Evolutionary conservation across 2,888 invertebrate genomes (phyloP).

Genomic region (Cephus runcator): DNA sequence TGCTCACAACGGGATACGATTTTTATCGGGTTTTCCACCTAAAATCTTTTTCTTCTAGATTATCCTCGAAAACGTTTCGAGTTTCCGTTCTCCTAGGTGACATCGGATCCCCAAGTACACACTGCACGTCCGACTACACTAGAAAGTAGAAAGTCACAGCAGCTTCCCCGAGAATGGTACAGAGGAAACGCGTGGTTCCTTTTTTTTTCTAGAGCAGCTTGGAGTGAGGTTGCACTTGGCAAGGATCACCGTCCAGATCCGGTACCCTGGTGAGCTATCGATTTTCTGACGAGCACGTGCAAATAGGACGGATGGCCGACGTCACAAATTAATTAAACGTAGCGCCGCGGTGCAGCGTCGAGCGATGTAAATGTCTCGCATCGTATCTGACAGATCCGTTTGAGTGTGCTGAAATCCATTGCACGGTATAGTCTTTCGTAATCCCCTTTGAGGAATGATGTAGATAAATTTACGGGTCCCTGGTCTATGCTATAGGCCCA

Average conservation of each 20-base stretch:
- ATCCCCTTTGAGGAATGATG: constrained; percentile 19
- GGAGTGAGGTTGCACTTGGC: not conserved
- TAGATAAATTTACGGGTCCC: constrained; percentile 16
- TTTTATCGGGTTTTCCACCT: not conserved
- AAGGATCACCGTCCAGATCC: not conserved
- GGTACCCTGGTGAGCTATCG: not conserved
- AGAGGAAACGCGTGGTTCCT: not conserved
- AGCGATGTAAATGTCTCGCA: constrained; percentile 21
- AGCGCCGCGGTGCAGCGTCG: constrained; percentile 6
- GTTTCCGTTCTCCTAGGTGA: not conserved
- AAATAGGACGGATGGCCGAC: constrained; percentile 11
- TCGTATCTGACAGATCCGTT: constrained; percentile 22
- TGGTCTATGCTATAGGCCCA: not conserved
- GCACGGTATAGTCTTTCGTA: constrained; percentile 13
- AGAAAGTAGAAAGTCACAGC: not conserved
- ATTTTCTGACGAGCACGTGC: constrained; percentile 10
- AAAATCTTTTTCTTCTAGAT: not conserved
- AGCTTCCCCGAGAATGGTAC: not conserved
- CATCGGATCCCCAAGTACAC: not conserved
- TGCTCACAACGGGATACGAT: not conserved
- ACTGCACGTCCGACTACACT: not conserved
- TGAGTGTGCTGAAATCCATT: constrained; percentile 23
- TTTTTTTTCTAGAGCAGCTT: not conserved
- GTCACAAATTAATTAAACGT: constrained; percentile 27
- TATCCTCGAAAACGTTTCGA: not conserved